phyloP scores from a whole-genome alignment of 2,797 vertebrate species.

The Alca torda region DNA sequence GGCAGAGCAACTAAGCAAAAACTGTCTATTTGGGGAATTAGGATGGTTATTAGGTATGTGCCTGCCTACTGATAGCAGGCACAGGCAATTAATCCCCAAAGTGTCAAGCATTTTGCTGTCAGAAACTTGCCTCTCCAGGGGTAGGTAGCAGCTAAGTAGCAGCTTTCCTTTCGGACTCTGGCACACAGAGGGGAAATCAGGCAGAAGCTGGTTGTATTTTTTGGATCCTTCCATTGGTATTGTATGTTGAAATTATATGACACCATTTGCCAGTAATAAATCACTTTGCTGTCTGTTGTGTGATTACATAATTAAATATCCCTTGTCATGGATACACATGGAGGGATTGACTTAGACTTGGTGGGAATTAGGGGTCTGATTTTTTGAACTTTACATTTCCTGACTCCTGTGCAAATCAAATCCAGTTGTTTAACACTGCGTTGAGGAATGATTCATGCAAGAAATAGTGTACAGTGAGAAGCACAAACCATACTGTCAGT shows the following conservation, averaged over 20 bases:
- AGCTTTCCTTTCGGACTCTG: slow-evolving; percentile 18
- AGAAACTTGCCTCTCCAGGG: slow-evolving; percentile 20
- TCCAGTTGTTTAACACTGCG: slow-evolving; percentile 35
- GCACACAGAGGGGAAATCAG: slow-evolving; percentile 1
- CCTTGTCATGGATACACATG: slow-evolving; percentile 7
- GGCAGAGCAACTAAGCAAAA: neutral
- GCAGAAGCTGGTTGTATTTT: slow-evolving; percentile 49
- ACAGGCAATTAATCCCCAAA: neutral
- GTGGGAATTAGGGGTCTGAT: slow-evolving; percentile 48
- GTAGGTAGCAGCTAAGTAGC: slow-evolving; percentile 54
- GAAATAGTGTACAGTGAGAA: slow-evolving; percentile 26
- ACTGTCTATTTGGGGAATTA: neutral
- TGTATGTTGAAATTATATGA: slow-evolving; percentile 45
- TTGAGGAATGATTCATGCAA: slow-evolving; percentile 55
- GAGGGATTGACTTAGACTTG: slow-evolving; percentile 43
- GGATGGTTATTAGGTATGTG: neutral
- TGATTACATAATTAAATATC: slow-evolving; percentile 61
- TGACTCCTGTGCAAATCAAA: slow-evolving; percentile 68
- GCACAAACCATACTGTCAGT: slow-evolving; percentile 7
- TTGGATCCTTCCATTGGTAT: slow-evolving; percentile 56
- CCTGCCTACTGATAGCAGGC: neutral
- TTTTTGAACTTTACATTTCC: slow-evolving; percentile 68
- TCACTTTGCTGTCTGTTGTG: slow-evolving; percentile 27
- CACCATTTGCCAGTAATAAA: slow-evolving; percentile 59
- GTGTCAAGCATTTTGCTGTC: neutral